These are phyloP conservation scores for Ophioninae sp. DNA, from an alignment of 2,888 invertebrate genomes.

Conservation along the genomic window DNA sequence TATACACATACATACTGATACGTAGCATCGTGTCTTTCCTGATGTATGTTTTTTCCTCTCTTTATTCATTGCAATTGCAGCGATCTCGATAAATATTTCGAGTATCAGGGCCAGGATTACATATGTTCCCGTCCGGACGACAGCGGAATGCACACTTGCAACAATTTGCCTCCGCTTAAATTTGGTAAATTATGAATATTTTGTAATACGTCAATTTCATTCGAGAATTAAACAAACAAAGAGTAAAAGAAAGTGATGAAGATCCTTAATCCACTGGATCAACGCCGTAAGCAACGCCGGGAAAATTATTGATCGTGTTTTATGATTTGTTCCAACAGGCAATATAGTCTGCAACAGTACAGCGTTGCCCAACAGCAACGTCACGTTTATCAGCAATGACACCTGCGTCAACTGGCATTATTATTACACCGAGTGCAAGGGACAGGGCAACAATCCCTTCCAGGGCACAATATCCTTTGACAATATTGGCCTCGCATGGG, in stretches of 20 bases:
- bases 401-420: slow-evolving; percentile 99
- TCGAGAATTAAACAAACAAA: background rate
- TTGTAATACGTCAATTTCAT: background rate
- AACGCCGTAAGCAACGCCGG: background rate
- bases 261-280: background rate
- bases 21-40: slow-evolving; percentile 23
- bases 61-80: slow-evolving; percentile 78
- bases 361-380: slow-evolving; percentile 85
- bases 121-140: slow-evolving; percentile 97
- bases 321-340: slow-evolving; percentile 81
- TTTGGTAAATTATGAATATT: slow-evolving; percentile 72
- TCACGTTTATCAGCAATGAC: slow-evolving; percentile 83
- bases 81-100: slow-evolving; percentile 90
- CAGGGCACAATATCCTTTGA: slow-evolving; percentile 99
- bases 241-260: background rate
- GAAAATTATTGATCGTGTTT: slow-evolving; percentile 10
- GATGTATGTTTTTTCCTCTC: slow-evolving; percentile 50
- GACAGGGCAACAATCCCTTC: slow-evolving; percentile 97
- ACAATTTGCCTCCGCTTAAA: slow-evolving; percentile 88
- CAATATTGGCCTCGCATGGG: slow-evolving; percentile 99
- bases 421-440: slow-evolving; percentile 97
- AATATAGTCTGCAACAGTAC: slow-evolving; percentile 89
- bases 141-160: slow-evolving; percentile 96
- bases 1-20: slow-evolving; percentile 2
- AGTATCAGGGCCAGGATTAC: slow-evolving; percentile 96